These are phyloP conservation scores for Paramuricea clavata DNA, from an alignment of 92 coral and sea anemone species.

Conservation along the genomic window DNA sequence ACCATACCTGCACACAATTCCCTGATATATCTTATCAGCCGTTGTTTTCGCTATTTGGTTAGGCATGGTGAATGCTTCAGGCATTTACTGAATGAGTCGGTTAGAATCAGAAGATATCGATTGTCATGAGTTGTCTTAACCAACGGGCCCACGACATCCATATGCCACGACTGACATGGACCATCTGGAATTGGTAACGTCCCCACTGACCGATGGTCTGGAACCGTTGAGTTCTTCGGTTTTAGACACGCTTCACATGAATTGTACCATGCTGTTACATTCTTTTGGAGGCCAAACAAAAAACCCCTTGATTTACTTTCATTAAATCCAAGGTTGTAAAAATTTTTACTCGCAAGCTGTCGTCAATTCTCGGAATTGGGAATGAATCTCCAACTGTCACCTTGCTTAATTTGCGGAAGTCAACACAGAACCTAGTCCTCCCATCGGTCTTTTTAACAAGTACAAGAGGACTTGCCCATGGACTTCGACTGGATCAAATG, in stretches of 20 bases:
- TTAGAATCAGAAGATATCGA: neutral
- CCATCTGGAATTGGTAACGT: constrained; percentile 20
- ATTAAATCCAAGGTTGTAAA: no score
- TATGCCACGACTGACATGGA: neutral
- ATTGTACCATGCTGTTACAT: neutral
- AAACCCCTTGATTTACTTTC: neutral
- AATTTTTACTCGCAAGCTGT: no score
- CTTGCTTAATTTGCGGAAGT: no score
- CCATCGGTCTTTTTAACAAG: no score
- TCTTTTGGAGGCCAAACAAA: neutral
- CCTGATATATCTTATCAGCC: constrained; percentile 1
- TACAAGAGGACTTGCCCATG: no score
- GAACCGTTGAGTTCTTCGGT: constrained; percentile 1
- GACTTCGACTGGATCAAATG: no score
- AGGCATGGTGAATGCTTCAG: constrained; percentile 6
- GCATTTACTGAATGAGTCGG: neutral
- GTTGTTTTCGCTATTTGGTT: neutral
- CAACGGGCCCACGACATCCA: constrained; percentile 19
- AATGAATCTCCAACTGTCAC: no score
- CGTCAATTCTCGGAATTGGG: no score
- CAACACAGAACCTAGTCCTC: no score
- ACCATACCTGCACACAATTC: neutral
- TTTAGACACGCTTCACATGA: constrained; percentile 1
- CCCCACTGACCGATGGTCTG: constrained; percentile 15
- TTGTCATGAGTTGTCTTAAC: neutral